Conservation (phyloP, 2,797 vertebrate species). For the Synanceia verrucosa region DNA sequence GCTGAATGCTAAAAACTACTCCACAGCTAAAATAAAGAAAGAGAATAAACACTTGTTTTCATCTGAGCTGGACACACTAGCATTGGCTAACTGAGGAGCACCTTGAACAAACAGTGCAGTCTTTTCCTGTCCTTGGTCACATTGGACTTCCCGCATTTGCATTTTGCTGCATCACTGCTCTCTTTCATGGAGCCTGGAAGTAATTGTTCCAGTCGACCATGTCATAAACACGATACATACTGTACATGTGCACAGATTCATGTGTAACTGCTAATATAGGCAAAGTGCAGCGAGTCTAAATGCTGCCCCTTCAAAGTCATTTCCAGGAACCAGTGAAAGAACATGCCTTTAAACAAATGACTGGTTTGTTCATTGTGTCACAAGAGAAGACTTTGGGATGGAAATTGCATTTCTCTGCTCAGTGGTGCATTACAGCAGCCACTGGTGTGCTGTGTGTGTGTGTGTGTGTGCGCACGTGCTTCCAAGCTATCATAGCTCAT, state of each 20-base stretch:
- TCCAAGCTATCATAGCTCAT: conserved; percentile 58
- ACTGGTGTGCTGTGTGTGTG: not conserved
- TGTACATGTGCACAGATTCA: not conserved
- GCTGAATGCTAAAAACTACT: not conserved
- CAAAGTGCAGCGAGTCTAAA: not conserved
- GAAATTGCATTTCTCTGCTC: not conserved
- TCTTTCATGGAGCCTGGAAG: no score
- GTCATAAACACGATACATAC: not conserved
- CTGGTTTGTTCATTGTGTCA: not conserved
- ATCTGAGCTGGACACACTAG: not conserved
- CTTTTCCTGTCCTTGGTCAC: not conserved
- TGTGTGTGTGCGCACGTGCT: conserved; percentile 16
- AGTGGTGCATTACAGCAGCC: not conserved
- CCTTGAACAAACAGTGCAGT: not conserved
- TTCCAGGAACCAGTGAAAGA: conserved; percentile 1
- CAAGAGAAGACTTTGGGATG: not conserved
- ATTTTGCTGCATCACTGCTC: not conserved
- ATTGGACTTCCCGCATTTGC: not conserved
- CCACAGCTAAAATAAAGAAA: not conserved
- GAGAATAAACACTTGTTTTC: not conserved
- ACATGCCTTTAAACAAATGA: conserved; percentile 12
- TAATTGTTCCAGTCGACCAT: not conserved
- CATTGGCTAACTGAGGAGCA: not conserved
- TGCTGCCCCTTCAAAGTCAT: not conserved
- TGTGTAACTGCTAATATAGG: not conserved